A percentile compares a stretch with the other conserved stretches of the same genome.
Conservation (phyloP, 2,113 vertebrate genomes). For the Empidonax alnorum region DNA sequence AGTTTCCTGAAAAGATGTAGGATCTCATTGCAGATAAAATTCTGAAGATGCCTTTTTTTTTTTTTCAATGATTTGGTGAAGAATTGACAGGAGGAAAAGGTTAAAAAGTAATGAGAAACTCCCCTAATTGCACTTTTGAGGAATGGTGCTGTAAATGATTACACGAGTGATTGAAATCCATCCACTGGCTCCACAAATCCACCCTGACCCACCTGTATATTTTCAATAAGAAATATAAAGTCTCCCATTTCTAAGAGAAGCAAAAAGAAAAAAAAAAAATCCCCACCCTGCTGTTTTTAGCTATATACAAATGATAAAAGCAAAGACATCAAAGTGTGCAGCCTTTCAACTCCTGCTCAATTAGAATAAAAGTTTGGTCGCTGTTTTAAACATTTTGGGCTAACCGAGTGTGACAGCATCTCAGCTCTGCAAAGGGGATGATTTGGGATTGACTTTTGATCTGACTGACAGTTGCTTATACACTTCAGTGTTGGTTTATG, state of each 20-base stretch:
- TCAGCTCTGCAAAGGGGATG: constrained; percentile 79
- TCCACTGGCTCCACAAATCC: constrained; percentile 43
- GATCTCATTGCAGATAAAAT: background rate
- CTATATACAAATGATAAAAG: constrained; percentile 85
- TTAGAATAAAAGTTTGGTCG: constrained; percentile 86
- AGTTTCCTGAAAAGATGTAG: background rate
- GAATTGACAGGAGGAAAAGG: constrained; percentile 24
- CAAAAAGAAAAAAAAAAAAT: background rate
- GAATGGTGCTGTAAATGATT: constrained; percentile 59
- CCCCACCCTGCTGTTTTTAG: constrained; percentile 68
- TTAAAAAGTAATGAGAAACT: constrained; percentile 51
- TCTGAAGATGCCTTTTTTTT: constrained; percentile 1
- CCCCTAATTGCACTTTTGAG: constrained; percentile 46
- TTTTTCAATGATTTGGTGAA: background rate
- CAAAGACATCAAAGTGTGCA: constrained; percentile 81
- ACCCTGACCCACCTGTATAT: constrained; percentile 79
- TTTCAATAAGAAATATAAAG: constrained; percentile 70
- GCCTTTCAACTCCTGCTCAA: constrained; percentile 85
- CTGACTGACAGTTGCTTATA: constrained; percentile 85
- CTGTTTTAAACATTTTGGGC: constrained; percentile 86
- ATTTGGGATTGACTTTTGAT: constrained; percentile 84
- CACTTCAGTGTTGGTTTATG: constrained; percentile 81
- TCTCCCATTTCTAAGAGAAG: constrained; percentile 62
- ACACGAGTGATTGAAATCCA: constrained; percentile 40
- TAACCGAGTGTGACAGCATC: constrained; percentile 80